Evolutionary conservation across 2,888 invertebrate species (phyloP).

Genomic region (Volucella bombylans): DNA sequence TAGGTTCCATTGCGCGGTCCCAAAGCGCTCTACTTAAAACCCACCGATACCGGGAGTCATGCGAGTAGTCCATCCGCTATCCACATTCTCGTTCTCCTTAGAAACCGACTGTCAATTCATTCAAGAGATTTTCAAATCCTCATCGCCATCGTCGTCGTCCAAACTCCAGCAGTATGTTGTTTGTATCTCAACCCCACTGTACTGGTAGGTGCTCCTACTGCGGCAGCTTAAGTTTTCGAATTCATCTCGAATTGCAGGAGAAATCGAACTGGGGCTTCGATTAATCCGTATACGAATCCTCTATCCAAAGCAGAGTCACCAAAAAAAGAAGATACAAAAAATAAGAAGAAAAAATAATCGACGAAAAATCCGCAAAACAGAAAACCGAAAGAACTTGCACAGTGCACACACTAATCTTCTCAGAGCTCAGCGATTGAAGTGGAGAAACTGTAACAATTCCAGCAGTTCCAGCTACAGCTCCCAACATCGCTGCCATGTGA

Average conservation of each 20-base stretch:
- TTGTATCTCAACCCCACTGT: conserved; percentile 13
- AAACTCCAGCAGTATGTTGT: conserved; percentile 22
- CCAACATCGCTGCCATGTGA: not conserved
- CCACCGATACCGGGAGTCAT: conserved; percentile 62
- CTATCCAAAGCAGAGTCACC: not conserved
- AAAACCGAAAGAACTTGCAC: conserved; percentile 1
- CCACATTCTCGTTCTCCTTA: conserved; percentile 59
- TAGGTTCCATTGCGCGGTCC: conserved; percentile 33
- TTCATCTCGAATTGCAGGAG: conserved; percentile 44
- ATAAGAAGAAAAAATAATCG: not conserved
- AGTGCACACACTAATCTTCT: conserved; percentile 51
- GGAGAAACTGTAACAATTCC: conserved; percentile 11
- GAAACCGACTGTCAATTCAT: conserved; percentile 64
- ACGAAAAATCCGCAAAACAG: conserved; percentile 11
- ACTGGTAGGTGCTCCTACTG: too few species aligned
- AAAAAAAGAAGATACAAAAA: conserved; percentile 2
- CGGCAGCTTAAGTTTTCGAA: conserved; percentile 8
- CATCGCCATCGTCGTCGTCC: not conserved
- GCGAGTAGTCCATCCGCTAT: conserved; percentile 55
- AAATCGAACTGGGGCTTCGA: conserved; percentile 50
- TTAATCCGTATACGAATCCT: conserved; percentile 58
- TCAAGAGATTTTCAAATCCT: conserved; percentile 47
- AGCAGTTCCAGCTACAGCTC: not conserved
- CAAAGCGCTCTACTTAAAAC: conserved; percentile 65
- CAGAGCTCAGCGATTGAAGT: conserved; percentile 4